Evolutionary conservation across 30 jellyfish, hydroid and myxozoan genomes (phyloP).

Genomic region (Aurelia coerulea): DNA sequence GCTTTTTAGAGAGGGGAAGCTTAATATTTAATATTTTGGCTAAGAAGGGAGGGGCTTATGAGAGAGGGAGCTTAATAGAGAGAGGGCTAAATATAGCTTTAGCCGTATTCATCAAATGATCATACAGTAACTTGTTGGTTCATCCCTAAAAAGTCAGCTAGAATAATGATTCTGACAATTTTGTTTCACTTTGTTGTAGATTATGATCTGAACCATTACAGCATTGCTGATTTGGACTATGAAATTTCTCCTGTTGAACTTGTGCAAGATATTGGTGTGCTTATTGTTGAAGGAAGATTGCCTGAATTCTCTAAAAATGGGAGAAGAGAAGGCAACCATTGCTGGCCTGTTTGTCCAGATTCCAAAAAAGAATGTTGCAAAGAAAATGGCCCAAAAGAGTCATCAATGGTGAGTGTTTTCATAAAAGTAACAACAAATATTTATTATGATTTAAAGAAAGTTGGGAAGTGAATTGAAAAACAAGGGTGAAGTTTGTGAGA

Average conservation of each 20-base stretch:
- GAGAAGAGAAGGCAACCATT: conserved; percentile 82
- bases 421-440: not conserved
- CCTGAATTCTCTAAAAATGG: conserved; percentile 85
- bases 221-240: conserved; percentile 50
- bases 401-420: conserved; percentile 47
- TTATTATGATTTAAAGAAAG: too few species aligned
- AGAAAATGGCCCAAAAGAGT: not conserved
- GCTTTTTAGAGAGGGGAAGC: too few species aligned
- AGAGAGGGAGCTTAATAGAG: too few species aligned
- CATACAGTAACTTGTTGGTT: too few species aligned
- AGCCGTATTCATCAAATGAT: too few species aligned
- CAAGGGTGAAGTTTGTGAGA: too few species aligned
- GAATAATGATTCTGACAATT: not conserved
- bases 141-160: too few species aligned
- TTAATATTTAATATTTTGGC: too few species aligned
- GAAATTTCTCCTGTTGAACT: conserved; percentile 84
- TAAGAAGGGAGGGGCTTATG: too few species aligned
- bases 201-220: not conserved
- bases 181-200: not conserved
- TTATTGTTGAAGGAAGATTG: conserved; percentile 91
- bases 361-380: conserved; percentile 78
- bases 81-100: too few species aligned
- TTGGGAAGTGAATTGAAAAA: too few species aligned
- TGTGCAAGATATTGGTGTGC: conserved; percentile 80
- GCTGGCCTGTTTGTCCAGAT: conserved; percentile 92